Evolutionary conservation across 2,888 invertebrate genomes (phyloP), one percentile per base, ranked within the genome.

Genomic region (Mythimna loreyi): DNA sequence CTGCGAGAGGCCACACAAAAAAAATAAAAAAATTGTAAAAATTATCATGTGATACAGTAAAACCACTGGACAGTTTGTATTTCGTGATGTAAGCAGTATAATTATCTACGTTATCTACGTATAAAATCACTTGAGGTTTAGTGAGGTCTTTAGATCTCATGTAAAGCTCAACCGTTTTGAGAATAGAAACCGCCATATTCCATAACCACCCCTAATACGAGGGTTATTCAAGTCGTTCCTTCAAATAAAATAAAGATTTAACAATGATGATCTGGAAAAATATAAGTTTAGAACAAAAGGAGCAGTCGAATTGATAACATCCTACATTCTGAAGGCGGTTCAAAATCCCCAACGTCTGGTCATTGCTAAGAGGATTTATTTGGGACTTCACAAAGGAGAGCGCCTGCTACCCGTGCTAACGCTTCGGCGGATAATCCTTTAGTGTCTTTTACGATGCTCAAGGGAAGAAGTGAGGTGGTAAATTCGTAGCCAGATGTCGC

Each of bases 341-440:
- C 3, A 3, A 55, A 43, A 67, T 33, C 43, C 33, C 25, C 3
- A 6, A 5, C 25, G 1, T 33, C 43, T 33, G 33, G 43, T 66
- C 53, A 8, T 19, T 8, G 8, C 8, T 52, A 33, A 66, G 25
- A 67, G 21, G 66, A 66, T 67, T 45, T 67, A 52, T 66, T 30
- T 52, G 33, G 2, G 2, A 19, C 8, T 25, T 43, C 52, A 16
- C 43, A 21, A 45, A 66, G 53, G n/a, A 33, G 43, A n/a, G 25
- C 25, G 52, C 3, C 53, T 40, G 40, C 19, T 40, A 40, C 40
- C 40, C 16, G 16, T 23, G 8, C 43, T n/a, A 25, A n/a, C 21
- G 5, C 43, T 11, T 11, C 36, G 6, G 19, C n/a, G 25, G 67
- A 43, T 67, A 67, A 66, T 66, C 67, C 53, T 33, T 52, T 25